These are phyloP conservation scores for Luscinia megarhynchos DNA, from an alignment of 2,797 vertebrate species.

Conservation along the genomic window DNA sequence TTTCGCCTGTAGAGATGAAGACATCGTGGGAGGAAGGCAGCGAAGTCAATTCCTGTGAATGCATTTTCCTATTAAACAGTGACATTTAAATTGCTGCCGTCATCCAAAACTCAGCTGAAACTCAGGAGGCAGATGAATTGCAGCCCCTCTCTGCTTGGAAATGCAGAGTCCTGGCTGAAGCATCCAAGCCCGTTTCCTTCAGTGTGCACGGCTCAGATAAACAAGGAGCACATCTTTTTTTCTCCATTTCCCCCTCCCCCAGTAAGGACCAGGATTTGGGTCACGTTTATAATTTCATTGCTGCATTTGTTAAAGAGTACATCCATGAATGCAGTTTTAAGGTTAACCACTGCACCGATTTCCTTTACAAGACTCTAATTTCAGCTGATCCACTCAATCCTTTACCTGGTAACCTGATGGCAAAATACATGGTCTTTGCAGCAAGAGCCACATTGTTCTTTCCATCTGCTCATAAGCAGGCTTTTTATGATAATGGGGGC, in stretches of 20 bases:
- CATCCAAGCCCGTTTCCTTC: background rate
- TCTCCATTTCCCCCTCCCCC: background rate
- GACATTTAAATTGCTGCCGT: slow-evolving; percentile 51
- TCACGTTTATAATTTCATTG: slow-evolving; percentile 36
- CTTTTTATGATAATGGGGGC: background rate
- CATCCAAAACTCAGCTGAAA: slow-evolving; percentile 41
- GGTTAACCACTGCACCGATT: slow-evolving; percentile 40
- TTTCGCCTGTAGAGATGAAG: slow-evolving; percentile 32
- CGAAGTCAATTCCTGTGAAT: background rate
- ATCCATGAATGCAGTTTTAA: slow-evolving; percentile 19
- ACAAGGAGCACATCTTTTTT: background rate
- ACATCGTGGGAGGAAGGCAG: slow-evolving; percentile 18
- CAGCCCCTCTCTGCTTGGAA: background rate
- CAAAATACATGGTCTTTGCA: background rate
- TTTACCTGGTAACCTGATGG: slow-evolving; percentile 34
- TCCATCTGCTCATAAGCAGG: background rate
- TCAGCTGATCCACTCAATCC: slow-evolving; percentile 1
- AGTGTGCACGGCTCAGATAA: background rate
- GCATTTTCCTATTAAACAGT: background rate
- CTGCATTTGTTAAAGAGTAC: slow-evolving; percentile 26
- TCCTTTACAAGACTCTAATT: slow-evolving; percentile 8
- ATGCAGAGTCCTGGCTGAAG: background rate
- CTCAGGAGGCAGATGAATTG: slow-evolving; percentile 2
- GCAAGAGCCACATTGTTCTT: background rate
- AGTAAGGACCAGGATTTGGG: slow-evolving; percentile 24